Percentiles rank a stretch among this genome's conserved stretches.
phyloP scores from a whole-genome alignment of 1,140 invertebrate genomes.

The Drosophila sulfurigaster region DNA sequence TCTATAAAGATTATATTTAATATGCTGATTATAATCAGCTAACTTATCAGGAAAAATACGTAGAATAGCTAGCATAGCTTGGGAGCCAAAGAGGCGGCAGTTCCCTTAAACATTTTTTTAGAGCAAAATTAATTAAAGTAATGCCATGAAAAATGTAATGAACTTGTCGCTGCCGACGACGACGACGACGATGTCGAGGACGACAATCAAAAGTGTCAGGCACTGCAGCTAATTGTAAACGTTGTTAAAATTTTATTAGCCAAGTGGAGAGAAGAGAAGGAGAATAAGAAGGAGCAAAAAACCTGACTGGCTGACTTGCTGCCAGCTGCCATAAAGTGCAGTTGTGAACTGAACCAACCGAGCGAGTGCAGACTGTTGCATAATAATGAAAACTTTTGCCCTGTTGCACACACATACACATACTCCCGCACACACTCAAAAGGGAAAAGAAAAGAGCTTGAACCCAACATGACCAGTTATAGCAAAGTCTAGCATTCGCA shows the following conservation, averaged over 20 bases:
- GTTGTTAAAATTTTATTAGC: slow-evolving; percentile 40
- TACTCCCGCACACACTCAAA: background rate
- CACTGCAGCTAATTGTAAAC: slow-evolving; percentile 41
- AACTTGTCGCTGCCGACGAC: slow-evolving; percentile 27
- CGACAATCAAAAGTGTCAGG: slow-evolving; percentile 11
- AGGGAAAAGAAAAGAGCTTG: background rate
- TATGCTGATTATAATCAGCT: slow-evolving; percentile 35
- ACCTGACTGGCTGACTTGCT: slow-evolving; percentile 24
- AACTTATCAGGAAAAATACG: slow-evolving; percentile 18
- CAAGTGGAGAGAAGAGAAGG: background rate
- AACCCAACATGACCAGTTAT: slow-evolving; percentile 32
- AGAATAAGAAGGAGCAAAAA: background rate
- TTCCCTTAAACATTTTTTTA: slow-evolving; percentile 1
- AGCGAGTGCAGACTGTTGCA: slow-evolving; percentile 39
- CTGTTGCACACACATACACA: slow-evolving; percentile 40
- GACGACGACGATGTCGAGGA: background rate
- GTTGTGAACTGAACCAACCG: slow-evolving; percentile 8
- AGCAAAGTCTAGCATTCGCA: slow-evolving; percentile 16
- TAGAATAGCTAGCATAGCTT: slow-evolving; percentile 12
- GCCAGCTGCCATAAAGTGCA: slow-evolving; percentile 46
- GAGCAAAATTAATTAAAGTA: slow-evolving; percentile 49
- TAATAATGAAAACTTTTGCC: slow-evolving; percentile 51
- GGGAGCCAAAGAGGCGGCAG: slow-evolving; percentile 24
- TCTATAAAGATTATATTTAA: slow-evolving; percentile 46
- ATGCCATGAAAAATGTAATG: slow-evolving; percentile 42